A percentile compares a stretch with the other conserved stretches of the same genome.
These are phyloP conservation scores for Lagodon rhomboides DNA, from an alignment of 2,797 vertebrate species.

Conservation along the genomic window DNA sequence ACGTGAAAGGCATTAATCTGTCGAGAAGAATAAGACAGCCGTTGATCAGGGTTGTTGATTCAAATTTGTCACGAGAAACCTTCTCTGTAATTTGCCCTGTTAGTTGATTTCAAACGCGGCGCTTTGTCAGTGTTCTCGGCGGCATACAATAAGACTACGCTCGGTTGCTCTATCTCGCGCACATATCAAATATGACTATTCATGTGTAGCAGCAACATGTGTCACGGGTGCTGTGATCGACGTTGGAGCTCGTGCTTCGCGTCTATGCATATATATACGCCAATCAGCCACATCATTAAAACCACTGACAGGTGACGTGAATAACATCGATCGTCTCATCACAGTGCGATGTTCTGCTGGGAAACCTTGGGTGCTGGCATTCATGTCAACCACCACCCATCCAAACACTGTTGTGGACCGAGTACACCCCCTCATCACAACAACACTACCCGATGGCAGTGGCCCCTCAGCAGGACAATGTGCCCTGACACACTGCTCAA, in stretches of 20 bases:
- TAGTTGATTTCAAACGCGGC: constrained; percentile 27
- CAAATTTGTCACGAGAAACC: constrained; percentile 22
- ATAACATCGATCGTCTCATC: too few species aligned
- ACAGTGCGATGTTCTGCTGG: too few species aligned
- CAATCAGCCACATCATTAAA: too few species aligned
- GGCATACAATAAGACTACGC: not conserved
- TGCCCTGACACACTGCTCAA: too few species aligned
- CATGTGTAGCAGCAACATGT: constrained; percentile 22
- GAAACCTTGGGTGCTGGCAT: too few species aligned
- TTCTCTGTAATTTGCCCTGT: constrained; percentile 25
- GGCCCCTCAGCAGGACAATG: too few species aligned
- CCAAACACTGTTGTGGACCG: too few species aligned
- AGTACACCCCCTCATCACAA: too few species aligned
- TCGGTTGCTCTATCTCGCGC: constrained; percentile 25
- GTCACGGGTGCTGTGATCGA: not conserved
- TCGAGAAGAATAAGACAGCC: not conserved
- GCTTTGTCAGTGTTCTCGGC: constrained; percentile 13
- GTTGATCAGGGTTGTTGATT: constrained; percentile 34
- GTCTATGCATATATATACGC: not conserved
- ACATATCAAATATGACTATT: constrained; percentile 6
- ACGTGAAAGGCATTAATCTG: constrained; percentile 23
- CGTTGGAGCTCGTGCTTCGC: not conserved
- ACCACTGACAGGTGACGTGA: too few species aligned
- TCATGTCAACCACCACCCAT: too few species aligned
- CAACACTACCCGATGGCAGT: too few species aligned